These are phyloP conservation scores for Helobdella robusta DNA, from an alignment of 2,888 invertebrate species.

Conservation along the genomic window DNA sequence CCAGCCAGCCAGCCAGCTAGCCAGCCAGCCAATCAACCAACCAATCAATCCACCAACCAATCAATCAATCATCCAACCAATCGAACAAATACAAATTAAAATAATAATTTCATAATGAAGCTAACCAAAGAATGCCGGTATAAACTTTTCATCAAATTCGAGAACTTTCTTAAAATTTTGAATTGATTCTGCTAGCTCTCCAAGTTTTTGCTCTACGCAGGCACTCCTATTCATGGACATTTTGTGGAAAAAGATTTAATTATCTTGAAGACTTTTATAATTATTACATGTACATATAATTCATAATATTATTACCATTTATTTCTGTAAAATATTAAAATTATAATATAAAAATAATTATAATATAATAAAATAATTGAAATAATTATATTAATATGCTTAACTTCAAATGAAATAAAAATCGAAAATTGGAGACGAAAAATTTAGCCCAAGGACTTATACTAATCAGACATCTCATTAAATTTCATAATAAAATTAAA, in stretches of 20 bases:
- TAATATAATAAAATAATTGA: not conserved
- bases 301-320: too few species aligned
- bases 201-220: slow-evolving; percentile 54
- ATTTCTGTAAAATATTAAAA: too few species aligned
- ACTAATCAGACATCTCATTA: not conserved
- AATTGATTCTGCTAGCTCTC: slow-evolving; percentile 65
- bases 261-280: not conserved
- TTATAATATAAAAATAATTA: not conserved
- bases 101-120: not conserved
- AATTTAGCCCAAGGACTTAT: too few species aligned
- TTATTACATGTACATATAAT: not conserved
- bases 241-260: not conserved
- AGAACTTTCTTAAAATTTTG: slow-evolving; percentile 60
- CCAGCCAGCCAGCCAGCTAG: not conserved
- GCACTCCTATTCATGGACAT: slow-evolving; percentile 44
- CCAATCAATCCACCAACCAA: not conserved
- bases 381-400: not conserved
- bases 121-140: slow-evolving; percentile 64
- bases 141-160: slow-evolving; percentile 55
- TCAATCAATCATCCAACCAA: not conserved
- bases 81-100: not conserved
- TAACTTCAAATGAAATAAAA: too few species aligned
- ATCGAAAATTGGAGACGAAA: too few species aligned
- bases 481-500: not conserved
- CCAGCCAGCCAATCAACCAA: not conserved